Conservation (phyloP, 2,113 vertebrate species). For the Telmatochromis brichardi region DNA sequence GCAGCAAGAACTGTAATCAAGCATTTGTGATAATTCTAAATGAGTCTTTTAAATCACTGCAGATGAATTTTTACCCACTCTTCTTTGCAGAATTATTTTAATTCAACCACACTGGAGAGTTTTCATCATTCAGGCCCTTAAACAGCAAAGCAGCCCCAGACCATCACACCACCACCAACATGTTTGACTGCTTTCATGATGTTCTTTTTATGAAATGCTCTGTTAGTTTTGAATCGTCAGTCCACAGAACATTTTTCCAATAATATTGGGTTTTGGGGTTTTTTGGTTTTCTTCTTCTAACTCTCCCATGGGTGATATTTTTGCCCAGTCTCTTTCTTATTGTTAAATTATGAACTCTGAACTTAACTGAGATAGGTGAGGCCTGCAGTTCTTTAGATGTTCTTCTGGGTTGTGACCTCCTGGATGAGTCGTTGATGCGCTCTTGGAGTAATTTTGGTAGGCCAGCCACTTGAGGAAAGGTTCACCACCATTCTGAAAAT, state of each 20-base stretch:
- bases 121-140: background rate
- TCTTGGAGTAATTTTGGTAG: background rate
- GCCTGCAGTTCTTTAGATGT: background rate
- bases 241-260: background rate
- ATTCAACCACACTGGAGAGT: background rate
- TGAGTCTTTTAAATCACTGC: background rate
- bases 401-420: background rate
- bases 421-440: background rate
- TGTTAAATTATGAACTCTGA: background rate
- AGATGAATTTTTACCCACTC: background rate
- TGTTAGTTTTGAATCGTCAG: background rate
- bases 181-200: background rate
- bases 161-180: background rate
- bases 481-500: background rate
- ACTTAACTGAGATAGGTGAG: background rate
- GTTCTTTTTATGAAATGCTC: background rate
- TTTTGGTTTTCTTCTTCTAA: background rate
- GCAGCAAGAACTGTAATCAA: background rate
- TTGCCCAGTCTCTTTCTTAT: background rate
- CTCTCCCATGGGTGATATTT: background rate
- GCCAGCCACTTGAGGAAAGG: accelerated
- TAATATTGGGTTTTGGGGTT: background rate
- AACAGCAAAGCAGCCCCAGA: background rate
- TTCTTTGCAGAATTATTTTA: background rate
- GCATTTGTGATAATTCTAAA: background rate